Evolutionary conservation across 1,140 invertebrate genomes (phyloP), one percentile per base, ranked within the genome.

Genomic region (Branchinecta lindahli): DNA sequence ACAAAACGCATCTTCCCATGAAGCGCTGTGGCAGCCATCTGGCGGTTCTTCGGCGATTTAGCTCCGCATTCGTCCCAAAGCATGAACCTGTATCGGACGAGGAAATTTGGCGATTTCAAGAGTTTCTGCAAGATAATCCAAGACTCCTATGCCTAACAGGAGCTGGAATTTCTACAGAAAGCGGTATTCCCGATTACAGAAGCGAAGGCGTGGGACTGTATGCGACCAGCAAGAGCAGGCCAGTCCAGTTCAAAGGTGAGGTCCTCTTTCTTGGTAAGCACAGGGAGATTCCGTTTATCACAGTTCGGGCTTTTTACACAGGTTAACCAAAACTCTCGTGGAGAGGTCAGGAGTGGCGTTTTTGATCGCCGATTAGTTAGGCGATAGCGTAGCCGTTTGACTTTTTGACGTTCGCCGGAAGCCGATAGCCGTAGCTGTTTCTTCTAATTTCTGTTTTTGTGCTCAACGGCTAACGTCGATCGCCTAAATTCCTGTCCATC

Each of bases 151-250:
- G 94, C 66, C 74, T 96, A 67, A 94, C 92, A 66, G 95, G 95
- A 46, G 94, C 94, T 73, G 94, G 94, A 69, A 86, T 98, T 75
- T 98, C 94, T 44, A 98, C 94, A 15, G 94, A 97, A 85, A 85
- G 83, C 80, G 94, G 95, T 72, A 94, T 96, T 75, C 92, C 92
- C 21, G 92, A 97, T 79, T 98, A 98, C 77, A 84, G 94, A 73
- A 96, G 94, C 0, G 88, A 91, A 80, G 88, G 85, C 71, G 94
- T 97, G 20, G 95, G 95, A 0, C 81, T 96, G 20, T 98, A 94
- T 80, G 90, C 92, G 7, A 84, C 87, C 5, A 90, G 84, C 70
- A 87, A 87, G 74, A 86, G 86, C 72, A 86, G 88, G 75, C 94
- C 94, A 0, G 84, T 97, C 46, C 84, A 89, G 73, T 88, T 88